A percentile compares a stretch with the other conserved stretches of the same genome.
Evolutionary conservation across 2,797 vertebrate species (phyloP).

Genomic region (Scolopax rusticola): DNA sequence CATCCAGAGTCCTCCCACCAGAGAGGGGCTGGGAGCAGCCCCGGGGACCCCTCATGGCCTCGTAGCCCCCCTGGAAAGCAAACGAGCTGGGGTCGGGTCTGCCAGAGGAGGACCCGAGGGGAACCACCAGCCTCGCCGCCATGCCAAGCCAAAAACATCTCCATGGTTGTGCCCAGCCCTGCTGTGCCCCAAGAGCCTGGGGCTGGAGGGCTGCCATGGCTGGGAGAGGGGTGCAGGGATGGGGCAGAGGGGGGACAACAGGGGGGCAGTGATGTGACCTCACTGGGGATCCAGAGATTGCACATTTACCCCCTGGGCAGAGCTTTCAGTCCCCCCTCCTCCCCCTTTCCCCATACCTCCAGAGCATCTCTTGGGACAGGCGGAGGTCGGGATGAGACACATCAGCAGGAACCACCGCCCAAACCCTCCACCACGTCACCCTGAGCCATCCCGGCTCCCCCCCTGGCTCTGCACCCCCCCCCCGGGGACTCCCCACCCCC

Average conservation of each 20-base stretch:
- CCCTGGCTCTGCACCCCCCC: rapidly evolving
- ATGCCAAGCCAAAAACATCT: background rate
- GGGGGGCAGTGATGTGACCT: rapidly evolving
- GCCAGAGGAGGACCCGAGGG: rapidly evolving
- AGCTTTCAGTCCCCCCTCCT: rapidly evolving
- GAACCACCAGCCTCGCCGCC: rapidly evolving
- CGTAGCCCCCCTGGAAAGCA: background rate
- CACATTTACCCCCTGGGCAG: rapidly evolving
- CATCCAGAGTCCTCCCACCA: conserved; percentile 64
- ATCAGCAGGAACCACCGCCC: background rate
- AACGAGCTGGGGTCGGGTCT: rapidly evolving
- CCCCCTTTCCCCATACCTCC: background rate
- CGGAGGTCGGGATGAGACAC: background rate
- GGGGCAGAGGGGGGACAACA: no score
- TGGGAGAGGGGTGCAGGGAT: background rate
- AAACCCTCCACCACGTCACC: background rate
- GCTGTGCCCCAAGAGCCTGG: background rate
- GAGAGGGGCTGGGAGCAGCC: conserved; percentile 1
- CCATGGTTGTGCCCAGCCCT: rapidly evolving
- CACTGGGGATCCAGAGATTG: rapidly evolving
- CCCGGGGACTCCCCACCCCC: background rate
- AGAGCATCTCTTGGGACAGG: background rate
- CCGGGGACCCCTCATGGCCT: background rate
- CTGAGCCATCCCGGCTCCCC: background rate
- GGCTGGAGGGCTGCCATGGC: background rate